These are phyloP conservation scores for Spea multiplicata DNA, from an alignment of 2,113 vertebrate genomes.

Conservation along the genomic window DNA sequence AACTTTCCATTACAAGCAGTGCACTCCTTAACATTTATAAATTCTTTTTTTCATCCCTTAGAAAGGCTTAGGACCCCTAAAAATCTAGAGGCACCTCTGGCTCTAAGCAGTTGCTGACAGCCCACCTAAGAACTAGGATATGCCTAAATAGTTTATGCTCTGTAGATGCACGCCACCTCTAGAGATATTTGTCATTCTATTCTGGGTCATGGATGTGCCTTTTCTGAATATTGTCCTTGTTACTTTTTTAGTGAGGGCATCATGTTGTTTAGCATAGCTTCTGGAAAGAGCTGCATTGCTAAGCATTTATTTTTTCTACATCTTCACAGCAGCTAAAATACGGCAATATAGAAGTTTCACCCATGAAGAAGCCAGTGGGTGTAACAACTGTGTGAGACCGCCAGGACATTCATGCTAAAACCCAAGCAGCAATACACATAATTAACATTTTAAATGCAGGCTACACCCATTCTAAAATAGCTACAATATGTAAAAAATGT, in stretches of 20 bases:
- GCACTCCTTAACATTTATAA: neutral
- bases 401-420: conserved; percentile 17
- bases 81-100: no score
- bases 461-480: conserved; percentile 11
- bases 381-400: conserved; percentile 36
- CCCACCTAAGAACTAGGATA: no score
- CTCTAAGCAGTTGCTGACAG: no score
- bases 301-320: neutral
- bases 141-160: no score
- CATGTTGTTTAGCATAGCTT: conserved; percentile 15
- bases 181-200: neutral
- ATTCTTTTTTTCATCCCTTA: neutral
- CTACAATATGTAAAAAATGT: conserved; percentile 3
- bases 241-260: neutral
- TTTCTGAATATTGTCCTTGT: neutral
- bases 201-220: neutral
- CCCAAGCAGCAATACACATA: neutral
- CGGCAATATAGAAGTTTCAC: neutral
- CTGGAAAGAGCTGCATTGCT: neutral
- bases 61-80: neutral
- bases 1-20: no score
- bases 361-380: conserved; percentile 33
- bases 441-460: conserved; percentile 1
- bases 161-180: no score
- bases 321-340: neutral